A percentile compares a stretch with the other conserved stretches of the same genome.
These are phyloP conservation scores for Champsocephalus gunnari DNA, from an alignment of 2,797 vertebrate species.

Conservation along the genomic window DNA sequence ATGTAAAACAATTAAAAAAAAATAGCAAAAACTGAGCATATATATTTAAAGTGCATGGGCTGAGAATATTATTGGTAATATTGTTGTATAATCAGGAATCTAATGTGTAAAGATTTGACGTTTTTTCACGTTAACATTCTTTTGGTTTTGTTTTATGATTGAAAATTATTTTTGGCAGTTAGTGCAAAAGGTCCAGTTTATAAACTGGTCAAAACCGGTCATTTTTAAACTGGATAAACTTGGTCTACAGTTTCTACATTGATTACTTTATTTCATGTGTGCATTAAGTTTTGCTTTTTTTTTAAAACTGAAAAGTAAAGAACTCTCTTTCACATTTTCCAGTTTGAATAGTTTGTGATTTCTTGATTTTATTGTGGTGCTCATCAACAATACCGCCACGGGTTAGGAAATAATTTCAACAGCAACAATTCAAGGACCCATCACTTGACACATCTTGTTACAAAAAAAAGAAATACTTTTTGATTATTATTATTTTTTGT, in stretches of 20 bases:
- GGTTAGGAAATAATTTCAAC: constrained; percentile 71
- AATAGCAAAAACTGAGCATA: constrained; percentile 13
- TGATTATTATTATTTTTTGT: constrained; percentile 48
- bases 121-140: constrained; percentile 25
- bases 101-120: neutral
- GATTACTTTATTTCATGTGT: constrained; percentile 21
- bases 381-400: constrained; percentile 65
- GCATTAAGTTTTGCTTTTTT: constrained; percentile 7
- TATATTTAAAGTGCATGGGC: constrained; percentile 17
- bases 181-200: constrained; percentile 25
- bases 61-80: constrained; percentile 2
- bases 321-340: constrained; percentile 54
- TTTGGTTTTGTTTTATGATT: constrained; percentile 33
- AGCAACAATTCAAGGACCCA: constrained; percentile 72
- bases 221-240: constrained; percentile 1
- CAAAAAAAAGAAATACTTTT: constrained; percentile 73
- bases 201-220: neutral
- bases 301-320: constrained; percentile 39
- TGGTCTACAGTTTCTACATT: constrained; percentile 18
- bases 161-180: constrained; percentile 25
- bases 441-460: constrained; percentile 72
- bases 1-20: neutral
- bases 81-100: neutral
- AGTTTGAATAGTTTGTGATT: constrained; percentile 60
- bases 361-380: constrained; percentile 70